Evolutionary conservation across 2,888 invertebrate genomes (phyloP).

Genomic region (Ariolimax columbianus): DNA sequence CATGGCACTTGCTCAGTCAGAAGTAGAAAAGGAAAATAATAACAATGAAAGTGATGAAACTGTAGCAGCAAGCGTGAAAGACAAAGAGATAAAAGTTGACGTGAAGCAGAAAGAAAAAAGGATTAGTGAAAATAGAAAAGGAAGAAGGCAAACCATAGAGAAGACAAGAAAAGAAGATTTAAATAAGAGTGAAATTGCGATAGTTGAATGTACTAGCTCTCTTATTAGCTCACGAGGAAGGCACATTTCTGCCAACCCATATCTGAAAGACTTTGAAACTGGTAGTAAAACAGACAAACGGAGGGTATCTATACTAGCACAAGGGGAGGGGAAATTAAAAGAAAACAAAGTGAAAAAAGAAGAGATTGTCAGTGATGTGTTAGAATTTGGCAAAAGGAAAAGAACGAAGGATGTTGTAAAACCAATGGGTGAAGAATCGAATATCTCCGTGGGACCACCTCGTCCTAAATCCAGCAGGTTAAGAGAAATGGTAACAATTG

Average conservation of each 20-base stretch:
- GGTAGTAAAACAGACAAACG: constrained; percentile 4
- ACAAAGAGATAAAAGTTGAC: neutral
- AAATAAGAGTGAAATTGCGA: neutral
- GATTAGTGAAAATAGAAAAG: neutral
- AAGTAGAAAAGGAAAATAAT: neutral
- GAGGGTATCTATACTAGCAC: neutral
- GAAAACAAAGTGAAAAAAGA: neutral
- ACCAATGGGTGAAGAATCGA: neutral
- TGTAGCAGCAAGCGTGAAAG: neutral
- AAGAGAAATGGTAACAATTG: neutral
- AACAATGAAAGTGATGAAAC: constrained; percentile 31
- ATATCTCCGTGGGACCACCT: neutral
- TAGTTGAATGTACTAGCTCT: neutral
- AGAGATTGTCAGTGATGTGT: neutral
- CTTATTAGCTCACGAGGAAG: constrained; percentile 27
- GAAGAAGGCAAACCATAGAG: neutral
- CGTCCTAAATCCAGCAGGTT: neutral
- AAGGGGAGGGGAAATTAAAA: neutral
- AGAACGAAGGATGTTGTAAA: neutral
- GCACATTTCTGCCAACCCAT: neutral
- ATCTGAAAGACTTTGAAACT: constrained; percentile 31
- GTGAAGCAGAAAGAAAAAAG: neutral
- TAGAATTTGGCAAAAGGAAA: neutral
- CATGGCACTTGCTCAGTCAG: neutral
- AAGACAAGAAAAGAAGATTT: constrained; percentile 8